Evolutionary conservation across 2,797 vertebrate species (phyloP).

Genomic region (Tokudaia tokunoshimensis): DNA sequence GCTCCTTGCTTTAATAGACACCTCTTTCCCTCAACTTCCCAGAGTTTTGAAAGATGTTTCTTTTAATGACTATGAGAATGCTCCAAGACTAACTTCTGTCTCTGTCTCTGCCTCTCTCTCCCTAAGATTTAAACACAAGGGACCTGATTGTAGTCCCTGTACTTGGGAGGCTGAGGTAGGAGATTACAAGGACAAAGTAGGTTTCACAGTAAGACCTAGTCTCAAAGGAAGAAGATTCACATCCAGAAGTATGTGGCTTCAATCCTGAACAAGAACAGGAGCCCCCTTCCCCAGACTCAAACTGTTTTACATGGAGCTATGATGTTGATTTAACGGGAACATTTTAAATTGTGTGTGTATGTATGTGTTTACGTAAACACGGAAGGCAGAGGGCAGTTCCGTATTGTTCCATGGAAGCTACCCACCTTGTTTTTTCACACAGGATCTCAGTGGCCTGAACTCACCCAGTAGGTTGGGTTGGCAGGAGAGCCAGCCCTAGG

Average conservation of each 20-base stretch:
- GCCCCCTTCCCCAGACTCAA: not conserved
- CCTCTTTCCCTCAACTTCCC: not conserved
- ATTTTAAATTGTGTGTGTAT: not conserved
- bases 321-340: not conserved
- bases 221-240: not conserved
- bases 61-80: not conserved
- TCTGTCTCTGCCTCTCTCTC: not conserved
- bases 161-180: not conserved
- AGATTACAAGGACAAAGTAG: not conserved
- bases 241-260: not conserved
- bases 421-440: not conserved
- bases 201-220: not conserved
- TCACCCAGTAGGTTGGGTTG: not conserved
- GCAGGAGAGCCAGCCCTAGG: not conserved
- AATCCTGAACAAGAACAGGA: not conserved
- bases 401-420: not conserved
- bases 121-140: not conserved
- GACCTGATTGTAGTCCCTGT: not conserved
- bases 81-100: not conserved
- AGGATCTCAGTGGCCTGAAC: not conserved
- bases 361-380: not conserved
- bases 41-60: not conserved
- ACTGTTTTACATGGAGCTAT: not conserved
- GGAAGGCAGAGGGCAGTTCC: not conserved
- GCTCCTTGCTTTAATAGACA: not conserved